phyloP scores from a whole-genome alignment of 2,888 invertebrate species.

The Aleiodes leptofemur region DNA sequence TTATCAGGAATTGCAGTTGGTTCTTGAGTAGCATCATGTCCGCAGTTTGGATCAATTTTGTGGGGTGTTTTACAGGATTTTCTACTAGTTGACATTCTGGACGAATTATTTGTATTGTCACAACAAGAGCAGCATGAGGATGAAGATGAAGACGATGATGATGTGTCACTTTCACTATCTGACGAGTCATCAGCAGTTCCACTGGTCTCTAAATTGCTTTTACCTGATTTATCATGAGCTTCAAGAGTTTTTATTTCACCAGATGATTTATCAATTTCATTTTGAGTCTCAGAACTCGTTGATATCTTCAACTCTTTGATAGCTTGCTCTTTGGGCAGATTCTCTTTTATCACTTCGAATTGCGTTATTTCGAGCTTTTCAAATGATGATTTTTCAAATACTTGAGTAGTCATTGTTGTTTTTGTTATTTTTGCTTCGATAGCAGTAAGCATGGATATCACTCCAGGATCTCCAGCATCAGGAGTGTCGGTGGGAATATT shows the following conservation, averaged over 20 bases:
- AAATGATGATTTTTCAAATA: slow-evolving; percentile 45
- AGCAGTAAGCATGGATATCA: neutral
- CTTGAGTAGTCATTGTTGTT: neutral
- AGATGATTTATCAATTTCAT: slow-evolving; percentile 34
- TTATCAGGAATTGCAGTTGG: neutral
- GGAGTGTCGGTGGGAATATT: neutral
- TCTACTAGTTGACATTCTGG: slow-evolving; percentile 46
- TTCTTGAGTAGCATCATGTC: neutral
- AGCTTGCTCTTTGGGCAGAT: slow-evolving; percentile 66
- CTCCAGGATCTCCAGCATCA: neutral
- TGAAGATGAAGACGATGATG: slow-evolving; percentile 60
- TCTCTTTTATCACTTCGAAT: slow-evolving; percentile 70
- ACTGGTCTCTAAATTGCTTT: slow-evolving; percentile 38
- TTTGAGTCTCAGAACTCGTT: slow-evolving; percentile 43
- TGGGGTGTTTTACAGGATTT: slow-evolving; percentile 46
- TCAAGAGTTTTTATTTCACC: slow-evolving; percentile 3
- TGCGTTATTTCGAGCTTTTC: slow-evolving; percentile 67
- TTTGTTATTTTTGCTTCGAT: neutral
- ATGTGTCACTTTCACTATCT: slow-evolving; percentile 60
- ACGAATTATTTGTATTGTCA: slow-evolving; percentile 54
- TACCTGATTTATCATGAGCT: neutral
- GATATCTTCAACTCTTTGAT: slow-evolving; percentile 67
- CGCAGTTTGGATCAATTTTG: slow-evolving; percentile 47
- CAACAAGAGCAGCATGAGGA: slow-evolving; percentile 46
- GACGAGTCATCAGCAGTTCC: slow-evolving; percentile 49